Evolutionary conservation across 2,888 invertebrate genomes (phyloP).

Genomic region (Drosophila kanekoi): DNA sequence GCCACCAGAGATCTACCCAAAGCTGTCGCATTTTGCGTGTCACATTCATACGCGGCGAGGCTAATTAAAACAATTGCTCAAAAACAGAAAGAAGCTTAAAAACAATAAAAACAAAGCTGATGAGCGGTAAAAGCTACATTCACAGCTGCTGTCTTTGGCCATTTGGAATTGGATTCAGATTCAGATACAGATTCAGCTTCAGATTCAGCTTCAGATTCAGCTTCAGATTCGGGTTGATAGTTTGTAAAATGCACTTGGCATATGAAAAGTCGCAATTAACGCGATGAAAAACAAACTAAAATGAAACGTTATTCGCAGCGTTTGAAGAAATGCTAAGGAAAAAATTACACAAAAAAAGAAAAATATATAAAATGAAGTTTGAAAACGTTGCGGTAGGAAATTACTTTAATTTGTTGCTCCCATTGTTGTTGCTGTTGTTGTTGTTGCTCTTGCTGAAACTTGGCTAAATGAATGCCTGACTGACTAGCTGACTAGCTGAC

Average conservation of each 20-base stretch:
- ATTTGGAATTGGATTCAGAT: constrained; percentile 29
- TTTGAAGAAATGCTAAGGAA: constrained; percentile 40
- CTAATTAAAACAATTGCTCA: constrained; percentile 68
- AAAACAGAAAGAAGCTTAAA: constrained; percentile 19
- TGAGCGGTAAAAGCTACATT: constrained; percentile 34
- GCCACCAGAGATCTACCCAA: constrained; percentile 36
- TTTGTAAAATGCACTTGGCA: constrained; percentile 63
- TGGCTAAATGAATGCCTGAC: constrained; percentile 78
- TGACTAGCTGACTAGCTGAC: constrained; percentile 64
- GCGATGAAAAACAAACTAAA: constrained; percentile 39
- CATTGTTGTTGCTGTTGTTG: constrained; percentile 58
- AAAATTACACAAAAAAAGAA: constrained; percentile 2
- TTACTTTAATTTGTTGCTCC: constrained; percentile 79
- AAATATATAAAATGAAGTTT: constrained; percentile 32
- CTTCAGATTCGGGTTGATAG: constrained; percentile 45
- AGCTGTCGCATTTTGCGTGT: constrained; percentile 52
- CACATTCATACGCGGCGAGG: constrained; percentile 56
- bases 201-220: constrained; percentile 30
- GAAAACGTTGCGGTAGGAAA: constrained; percentile 78
- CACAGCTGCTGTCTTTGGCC: constrained; percentile 36
- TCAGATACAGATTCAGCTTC: constrained; percentile 7
- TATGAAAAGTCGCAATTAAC: constrained; percentile 75
- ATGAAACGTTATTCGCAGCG: constrained; percentile 24
- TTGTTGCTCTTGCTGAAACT: constrained; percentile 56
- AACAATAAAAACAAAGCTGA: constrained; percentile 5